phyloP scores from a whole-genome alignment of 2,113 vertebrate genomes.

The Periophthalmodon schlosseri region DNA sequence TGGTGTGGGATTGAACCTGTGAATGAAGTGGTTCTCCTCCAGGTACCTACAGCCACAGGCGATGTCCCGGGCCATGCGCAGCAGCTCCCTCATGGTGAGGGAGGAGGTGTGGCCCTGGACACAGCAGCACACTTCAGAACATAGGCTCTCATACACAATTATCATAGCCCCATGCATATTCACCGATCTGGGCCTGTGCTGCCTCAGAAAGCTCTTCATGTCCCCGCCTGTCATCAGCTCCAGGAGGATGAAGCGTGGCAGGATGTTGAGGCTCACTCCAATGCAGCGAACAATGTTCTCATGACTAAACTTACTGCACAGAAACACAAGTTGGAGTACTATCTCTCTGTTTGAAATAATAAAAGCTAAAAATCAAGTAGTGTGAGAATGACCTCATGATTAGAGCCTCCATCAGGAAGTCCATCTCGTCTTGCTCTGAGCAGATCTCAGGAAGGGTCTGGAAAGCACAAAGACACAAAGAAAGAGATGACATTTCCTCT shows the following conservation, averaged over 20 bases:
- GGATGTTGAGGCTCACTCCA: conserved; percentile 86
- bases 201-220: conserved; percentile 91
- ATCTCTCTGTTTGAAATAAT: neutral
- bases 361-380: conserved; percentile 2
- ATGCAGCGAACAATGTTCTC: conserved; percentile 88
- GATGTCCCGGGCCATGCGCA: conserved; percentile 88
- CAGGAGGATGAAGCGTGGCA: conserved; percentile 89
- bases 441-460: conserved; percentile 94
- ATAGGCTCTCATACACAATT: neutral
- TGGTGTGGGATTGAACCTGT: conserved; percentile 75
- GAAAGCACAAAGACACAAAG: conserved; percentile 28
- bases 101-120: conserved; percentile 82
- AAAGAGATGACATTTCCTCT: neutral
- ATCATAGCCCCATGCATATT: conserved; percentile 46
- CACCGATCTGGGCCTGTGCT: conserved; percentile 84
- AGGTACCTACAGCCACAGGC: conserved; percentile 89
- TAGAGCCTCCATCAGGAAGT: conserved; percentile 91
- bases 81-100: conserved; percentile 85
- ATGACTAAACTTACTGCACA: conserved; percentile 87
- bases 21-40: conserved; percentile 95
- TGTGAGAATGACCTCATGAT: conserved; percentile 84
- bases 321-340: conserved; percentile 4
- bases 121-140: conserved; percentile 16
- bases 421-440: conserved; percentile 90
- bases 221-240: conserved; percentile 94